phyloP scores from a whole-genome alignment of 1,140 invertebrate genomes.

The Drosophila ohnishii region DNA sequence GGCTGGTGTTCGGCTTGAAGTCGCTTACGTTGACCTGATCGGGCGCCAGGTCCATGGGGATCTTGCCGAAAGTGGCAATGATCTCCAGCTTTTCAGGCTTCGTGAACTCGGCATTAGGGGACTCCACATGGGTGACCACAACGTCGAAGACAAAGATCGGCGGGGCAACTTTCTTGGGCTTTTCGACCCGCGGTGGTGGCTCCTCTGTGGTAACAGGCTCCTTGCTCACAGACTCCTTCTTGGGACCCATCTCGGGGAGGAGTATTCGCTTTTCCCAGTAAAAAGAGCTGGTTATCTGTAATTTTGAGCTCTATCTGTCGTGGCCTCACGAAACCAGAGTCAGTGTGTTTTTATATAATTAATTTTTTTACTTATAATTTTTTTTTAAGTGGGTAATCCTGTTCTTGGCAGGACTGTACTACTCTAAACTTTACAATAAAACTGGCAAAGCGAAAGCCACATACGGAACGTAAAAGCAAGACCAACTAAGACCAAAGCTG shows the following conservation, averaged over 20 bases:
- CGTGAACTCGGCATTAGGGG: neutral
- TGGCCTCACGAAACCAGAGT: neutral
- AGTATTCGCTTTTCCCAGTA: too few relatives aligned
- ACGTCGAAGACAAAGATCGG: slow-evolving; percentile 53
- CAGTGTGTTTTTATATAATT: neutral
- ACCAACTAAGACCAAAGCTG: slow-evolving; percentile 14
- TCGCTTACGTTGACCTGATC: slow-evolving; percentile 58
- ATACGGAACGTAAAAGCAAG: slow-evolving; percentile 19
- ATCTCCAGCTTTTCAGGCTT: slow-evolving; percentile 15
- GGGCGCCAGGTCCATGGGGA: slow-evolving; percentile 6
- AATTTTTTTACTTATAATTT: slow-evolving; percentile 43
- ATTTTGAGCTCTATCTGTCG: slow-evolving; percentile 13
- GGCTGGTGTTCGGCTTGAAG: slow-evolving; percentile 12
- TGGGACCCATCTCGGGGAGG: neutral
- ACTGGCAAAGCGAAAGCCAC: slow-evolving; percentile 10
- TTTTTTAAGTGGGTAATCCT: slow-evolving; percentile 6
- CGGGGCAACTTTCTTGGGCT: neutral
- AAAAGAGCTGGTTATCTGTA: neutral
- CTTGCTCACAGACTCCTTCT: neutral
- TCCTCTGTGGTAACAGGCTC: too few relatives aligned
- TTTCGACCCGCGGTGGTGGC: neutral
- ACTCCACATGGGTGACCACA: slow-evolving; percentile 31
- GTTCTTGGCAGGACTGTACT: slow-evolving; percentile 11
- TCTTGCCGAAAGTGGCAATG: slow-evolving; percentile 27
- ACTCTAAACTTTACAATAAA: slow-evolving; percentile 30